phyloP scores from a whole-genome alignment of 2,888 invertebrate species.

The Drosophila formosana region DNA sequence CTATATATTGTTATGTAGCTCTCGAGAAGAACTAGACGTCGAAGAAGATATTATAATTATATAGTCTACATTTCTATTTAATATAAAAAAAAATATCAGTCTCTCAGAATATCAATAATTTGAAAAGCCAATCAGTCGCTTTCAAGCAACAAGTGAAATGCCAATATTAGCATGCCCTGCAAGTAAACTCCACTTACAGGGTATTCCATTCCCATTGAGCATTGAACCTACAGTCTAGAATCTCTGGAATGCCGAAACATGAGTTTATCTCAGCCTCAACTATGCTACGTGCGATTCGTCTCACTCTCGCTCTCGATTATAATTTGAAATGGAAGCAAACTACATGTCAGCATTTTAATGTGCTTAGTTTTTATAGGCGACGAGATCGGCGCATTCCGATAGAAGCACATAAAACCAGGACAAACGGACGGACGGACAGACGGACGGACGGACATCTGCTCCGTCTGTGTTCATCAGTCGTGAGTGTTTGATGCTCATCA shows the following conservation, averaged over 20 bases:
- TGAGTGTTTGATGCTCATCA: slow-evolving; percentile 14
- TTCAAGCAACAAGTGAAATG: background rate
- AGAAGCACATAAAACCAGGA: slow-evolving; percentile 12
- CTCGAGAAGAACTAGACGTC: no score
- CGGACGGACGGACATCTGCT: background rate
- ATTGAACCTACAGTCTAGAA: background rate
- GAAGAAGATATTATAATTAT: no score
- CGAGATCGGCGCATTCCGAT: slow-evolving; percentile 19
- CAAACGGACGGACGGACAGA: background rate
- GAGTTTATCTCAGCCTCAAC: background rate
- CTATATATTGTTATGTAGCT: no score
- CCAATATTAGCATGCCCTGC: background rate
- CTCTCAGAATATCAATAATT: no score
- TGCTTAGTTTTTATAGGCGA: slow-evolving; percentile 4
- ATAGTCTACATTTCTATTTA: no score
- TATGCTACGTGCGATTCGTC: background rate
- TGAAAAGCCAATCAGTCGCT: no score
- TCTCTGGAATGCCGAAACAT: background rate
- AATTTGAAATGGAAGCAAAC: slow-evolving; percentile 6
- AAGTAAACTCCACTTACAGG: background rate
- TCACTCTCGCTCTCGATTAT: background rate
- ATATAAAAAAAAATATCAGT: no score
- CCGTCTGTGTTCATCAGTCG: background rate
- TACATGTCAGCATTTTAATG: slow-evolving; percentile 12
- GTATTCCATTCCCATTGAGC: background rate